These are phyloP conservation scores for Prinia subflava DNA, from an alignment of 2,113 vertebrate genomes.

Conservation along the genomic window DNA sequence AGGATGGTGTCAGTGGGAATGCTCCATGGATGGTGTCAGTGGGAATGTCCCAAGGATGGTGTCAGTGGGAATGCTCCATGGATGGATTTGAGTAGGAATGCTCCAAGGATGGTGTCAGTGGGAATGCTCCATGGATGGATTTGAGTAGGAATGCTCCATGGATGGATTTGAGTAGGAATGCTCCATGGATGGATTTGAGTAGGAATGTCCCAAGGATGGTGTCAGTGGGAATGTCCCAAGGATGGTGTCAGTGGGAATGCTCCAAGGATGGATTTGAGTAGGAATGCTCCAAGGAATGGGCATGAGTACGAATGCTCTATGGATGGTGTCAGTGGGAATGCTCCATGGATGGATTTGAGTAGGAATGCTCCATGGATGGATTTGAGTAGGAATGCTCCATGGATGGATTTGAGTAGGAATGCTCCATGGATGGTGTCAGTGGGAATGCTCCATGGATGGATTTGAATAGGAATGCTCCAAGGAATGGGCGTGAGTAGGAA, in stretches of 20 bases:
- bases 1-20: neutral
- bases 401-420: too few species aligned
- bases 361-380: neutral
- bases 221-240: neutral
- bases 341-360: neutral
- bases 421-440: too few species aligned
- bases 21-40: neutral
- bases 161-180: neutral
- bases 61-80: neutral
- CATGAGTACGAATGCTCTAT: neutral
- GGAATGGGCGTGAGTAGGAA: neutral
- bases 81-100: too few species aligned
- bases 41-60: neutral
- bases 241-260: neutral
- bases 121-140: neutral
- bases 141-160: fast-evolving
- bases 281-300: neutral
- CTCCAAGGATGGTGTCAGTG: too few species aligned
- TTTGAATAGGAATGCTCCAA: neutral
- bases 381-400: too few species aligned
- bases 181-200: neutral
- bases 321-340: neutral
- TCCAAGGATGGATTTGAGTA: fast-evolving
- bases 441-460: neutral
- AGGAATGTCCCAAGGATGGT: fast-evolving